Evolutionary conservation across 1,140 invertebrate species (phyloP), one percentile per base, ranked within the genome.

Genomic region (Pinna nobilis): DNA sequence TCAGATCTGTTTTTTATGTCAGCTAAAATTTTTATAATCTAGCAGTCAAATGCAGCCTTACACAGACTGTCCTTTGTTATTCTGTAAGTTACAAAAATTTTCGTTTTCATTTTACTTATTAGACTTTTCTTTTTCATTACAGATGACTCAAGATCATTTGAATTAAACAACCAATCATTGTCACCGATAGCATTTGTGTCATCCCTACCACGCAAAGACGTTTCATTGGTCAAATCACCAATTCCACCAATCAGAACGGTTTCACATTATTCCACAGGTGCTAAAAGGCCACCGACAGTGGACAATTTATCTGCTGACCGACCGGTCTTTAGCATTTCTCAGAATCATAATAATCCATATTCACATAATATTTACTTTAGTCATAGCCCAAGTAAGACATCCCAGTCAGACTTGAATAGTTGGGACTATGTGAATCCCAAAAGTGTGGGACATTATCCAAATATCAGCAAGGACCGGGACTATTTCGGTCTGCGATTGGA

Each of bases 71-170:
- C n/a, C n/a, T n/a, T n/a, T n/a, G n/a, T n/a, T n/a, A n/a, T n/a
- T n/a, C n/a, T n/a, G n/a, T n/a, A n/a, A n/a, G n/a, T n/a, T n/a
- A n/a, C n/a, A n/a, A n/a, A n/a, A n/a, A n/a, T n/a, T n/a, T n/a
- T n/a, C n/a, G n/a, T n/a, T n/a, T n/a, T n/a, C 6, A 13, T 25
- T 53, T 23, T 53, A 53, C 32, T 59, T 4, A 59, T 59, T 35
- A 35, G 15, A 35, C 7, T 51, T 59, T 60, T 53, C 23, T 67
- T 61, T 60, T 13, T 53, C 11, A 44, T 73, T 69, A 44, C 49
- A 74, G 72, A 74, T 74, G 72, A 74, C 32, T 74, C 72, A 25
- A 60, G 72, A 49, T 74, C 72, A 15, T 74, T 74, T 49, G 72
- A 74, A 39, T 74, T 67, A 20, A 39, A 63, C 37, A 63, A 23